Base-by-base conservation (phyloP, 2,888 invertebrate genomes). In the Eupithecia vulgata region DNA sequence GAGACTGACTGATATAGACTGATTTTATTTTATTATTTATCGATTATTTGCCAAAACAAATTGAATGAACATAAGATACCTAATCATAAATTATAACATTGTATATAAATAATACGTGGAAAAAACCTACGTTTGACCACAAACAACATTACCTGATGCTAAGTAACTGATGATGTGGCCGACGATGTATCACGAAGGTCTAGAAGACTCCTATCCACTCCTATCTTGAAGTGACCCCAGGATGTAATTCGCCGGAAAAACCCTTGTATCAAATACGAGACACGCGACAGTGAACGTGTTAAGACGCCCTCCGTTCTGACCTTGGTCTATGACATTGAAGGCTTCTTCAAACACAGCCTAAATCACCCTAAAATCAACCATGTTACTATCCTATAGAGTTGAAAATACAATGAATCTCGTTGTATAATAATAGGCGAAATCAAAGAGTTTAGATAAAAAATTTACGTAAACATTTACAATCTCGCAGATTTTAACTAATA, bases 321-420 rank as follows among this genome's bases (percentile, higher is more conserved):
- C 74, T 74, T 71, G 66, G 25, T 37, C 25, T 65, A 45, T 71
- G 70, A 71, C 68, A 71, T 74, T 68, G 68, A 25, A 68, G 66
- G 65, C 66, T 66, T 59, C 30, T 65, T 48, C 65, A 68, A 71
- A 74, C 74, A 71, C 66, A 66, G 34, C 70, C 67, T 64, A 42
- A 40, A n/a, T 12, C 21, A 21, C 40, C 12, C 17, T 15, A 40
- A 42, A 13, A n/a, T 40, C 65, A 40, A 35, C 64, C 6, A 34
- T 34, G 35, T 64, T 37, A 17, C n/a, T n/a, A 37, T 0, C 7
- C 8, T 0, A 34, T 61, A 61, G 61, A 34, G 59, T 30, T 30
- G 6, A 59, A 6, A 30, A 15, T 59, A 30, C 15, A 52, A 52
- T 52, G 48, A 52, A 21, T 52, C 30, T 59, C 15, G 59, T 57